Evolutionary conservation across 2,113 vertebrate genomes (phyloP), one percentile per base, ranked within the genome.

Genomic region (Ammodramus savannarum): DNA sequence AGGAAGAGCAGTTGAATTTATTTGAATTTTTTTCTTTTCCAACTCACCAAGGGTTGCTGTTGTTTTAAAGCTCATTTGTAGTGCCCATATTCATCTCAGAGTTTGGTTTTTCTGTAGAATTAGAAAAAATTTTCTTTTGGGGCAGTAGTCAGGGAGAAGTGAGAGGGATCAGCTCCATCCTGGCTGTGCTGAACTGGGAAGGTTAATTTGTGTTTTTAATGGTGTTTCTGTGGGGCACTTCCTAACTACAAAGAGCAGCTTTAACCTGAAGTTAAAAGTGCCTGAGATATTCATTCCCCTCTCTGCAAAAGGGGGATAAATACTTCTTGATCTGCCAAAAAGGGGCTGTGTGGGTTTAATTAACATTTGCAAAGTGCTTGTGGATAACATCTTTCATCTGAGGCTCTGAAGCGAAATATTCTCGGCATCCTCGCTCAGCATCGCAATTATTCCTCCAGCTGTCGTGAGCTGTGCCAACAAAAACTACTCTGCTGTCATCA

Each of bases 361-460:
- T 96, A 97, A 94, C 66, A 26, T 82, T 94, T 68, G 84, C 81
- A 65, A 54, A 95, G 87, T 87, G 81, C 93, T 94, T 39, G 51
- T 95, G 89, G 81, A 87, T 95, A 79, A 72, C 85, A 92, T 94
- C 96, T 95, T 97, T 97, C 94, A 95, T 94, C 96, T 80, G 87
- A 68, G 78, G 32, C 73, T 73, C 80, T 73, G 73, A 89, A 93
- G 69, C 62, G 38, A 94, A 93, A 96, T 34, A 89, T 91, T 87
- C 89, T 72, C n/a, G 62, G 86, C 90, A 55, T 93, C 78, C 83
- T 93, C 16, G 1, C 84, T 90, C 69, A 49, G 91, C 86, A 81
- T 89, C 68, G 62, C 94, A 76, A 75, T 95, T 89, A 94, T 82
- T 95, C 62, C 77, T 95, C 93, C 96, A 95, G 94, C 96, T 97